phyloP scores from a whole-genome alignment of 2,797 vertebrate genomes.

The Epinephelus coioides region DNA sequence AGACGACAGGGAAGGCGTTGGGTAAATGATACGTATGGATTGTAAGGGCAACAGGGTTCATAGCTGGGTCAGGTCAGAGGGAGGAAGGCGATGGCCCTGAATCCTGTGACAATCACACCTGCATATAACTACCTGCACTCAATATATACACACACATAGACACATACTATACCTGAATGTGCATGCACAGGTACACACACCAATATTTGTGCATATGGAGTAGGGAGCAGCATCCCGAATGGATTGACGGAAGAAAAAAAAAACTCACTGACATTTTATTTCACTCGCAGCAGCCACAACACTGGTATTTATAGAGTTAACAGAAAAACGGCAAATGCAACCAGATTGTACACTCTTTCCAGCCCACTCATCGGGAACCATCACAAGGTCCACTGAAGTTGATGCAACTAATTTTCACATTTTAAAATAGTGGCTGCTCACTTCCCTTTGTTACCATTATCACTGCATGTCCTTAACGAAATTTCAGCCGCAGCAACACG shows the following conservation, averaged over 20 bases:
- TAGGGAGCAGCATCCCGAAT: conserved; percentile 13
- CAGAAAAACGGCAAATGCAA: conserved; percentile 37
- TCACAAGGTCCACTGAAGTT: conserved; percentile 50
- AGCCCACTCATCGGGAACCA: conserved; percentile 52
- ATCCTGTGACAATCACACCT: conserved; percentile 27
- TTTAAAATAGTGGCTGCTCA: conserved; percentile 67
- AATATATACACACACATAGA: background rate
- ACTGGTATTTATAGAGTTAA: conserved; percentile 47
- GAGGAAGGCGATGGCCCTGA: conserved; percentile 19
- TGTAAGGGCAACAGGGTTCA: conserved; percentile 86
- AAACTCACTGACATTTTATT: conserved; percentile 55
- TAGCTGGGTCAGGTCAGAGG: conserved; percentile 84
- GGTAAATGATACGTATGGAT: conserved; percentile 90
- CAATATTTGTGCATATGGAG: conserved; percentile 13
- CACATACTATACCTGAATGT: conserved; percentile 2
- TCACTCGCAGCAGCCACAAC: conserved; percentile 15
- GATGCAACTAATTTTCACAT: conserved; percentile 63
- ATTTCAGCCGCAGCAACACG: background rate
- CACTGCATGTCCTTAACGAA: conserved; percentile 19
- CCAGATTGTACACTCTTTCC: conserved; percentile 50
- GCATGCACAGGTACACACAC: conserved; percentile 12
- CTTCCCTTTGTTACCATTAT: conserved; percentile 50
- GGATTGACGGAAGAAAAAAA: conserved; percentile 27
- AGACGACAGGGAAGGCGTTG: conserved; percentile 83
- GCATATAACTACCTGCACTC: too few species aligned